A percentile compares a stretch with the other conserved stretches of the same genome.
Conservation (phyloP, 2,113 vertebrate genomes). For the Ovibos moschatus region DNA sequence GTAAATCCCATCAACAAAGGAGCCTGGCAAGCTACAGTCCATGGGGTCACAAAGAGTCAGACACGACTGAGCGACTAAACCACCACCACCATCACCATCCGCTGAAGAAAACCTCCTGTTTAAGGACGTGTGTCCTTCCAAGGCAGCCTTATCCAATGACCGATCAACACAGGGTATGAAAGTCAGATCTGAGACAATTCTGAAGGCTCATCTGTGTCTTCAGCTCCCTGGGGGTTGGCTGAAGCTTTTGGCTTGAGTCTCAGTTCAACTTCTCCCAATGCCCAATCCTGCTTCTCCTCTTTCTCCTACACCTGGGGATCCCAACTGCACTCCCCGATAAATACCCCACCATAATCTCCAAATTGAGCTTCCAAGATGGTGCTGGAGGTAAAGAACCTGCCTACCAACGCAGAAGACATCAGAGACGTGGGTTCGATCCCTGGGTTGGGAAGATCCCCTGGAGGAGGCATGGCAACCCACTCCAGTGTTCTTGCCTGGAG, state of each 20-base stretch:
- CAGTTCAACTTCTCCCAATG: not conserved
- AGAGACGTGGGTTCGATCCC: not conserved
- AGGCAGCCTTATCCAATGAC: not conserved
- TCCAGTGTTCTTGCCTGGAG: not conserved
- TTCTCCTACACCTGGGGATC: not conserved
- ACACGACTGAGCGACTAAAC: rapidly evolving
- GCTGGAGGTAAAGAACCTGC: not conserved
- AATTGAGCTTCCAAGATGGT: not conserved
- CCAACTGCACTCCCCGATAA: not conserved
- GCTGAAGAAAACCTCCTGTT: not conserved
- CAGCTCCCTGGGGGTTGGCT: not conserved
- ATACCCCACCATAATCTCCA: not conserved
- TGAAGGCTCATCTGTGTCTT: too few species aligned
- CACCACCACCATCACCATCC: not conserved
- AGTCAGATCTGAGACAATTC: not conserved
- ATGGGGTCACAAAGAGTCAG: not conserved
- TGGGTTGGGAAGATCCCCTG: not conserved
- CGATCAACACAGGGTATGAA: rapidly evolving
- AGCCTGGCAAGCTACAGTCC: not conserved
- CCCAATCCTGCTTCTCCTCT: not conserved
- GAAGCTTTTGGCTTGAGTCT: not conserved
- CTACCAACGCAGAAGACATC: not conserved
- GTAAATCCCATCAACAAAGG: not conserved
- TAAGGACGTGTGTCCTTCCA: not conserved
- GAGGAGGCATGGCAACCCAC: not conserved